Evolutionary conservation across 1,140 invertebrate species (phyloP), one percentile per base, ranked within the genome.

Genomic region (Catajapyx aquilonaris): DNA sequence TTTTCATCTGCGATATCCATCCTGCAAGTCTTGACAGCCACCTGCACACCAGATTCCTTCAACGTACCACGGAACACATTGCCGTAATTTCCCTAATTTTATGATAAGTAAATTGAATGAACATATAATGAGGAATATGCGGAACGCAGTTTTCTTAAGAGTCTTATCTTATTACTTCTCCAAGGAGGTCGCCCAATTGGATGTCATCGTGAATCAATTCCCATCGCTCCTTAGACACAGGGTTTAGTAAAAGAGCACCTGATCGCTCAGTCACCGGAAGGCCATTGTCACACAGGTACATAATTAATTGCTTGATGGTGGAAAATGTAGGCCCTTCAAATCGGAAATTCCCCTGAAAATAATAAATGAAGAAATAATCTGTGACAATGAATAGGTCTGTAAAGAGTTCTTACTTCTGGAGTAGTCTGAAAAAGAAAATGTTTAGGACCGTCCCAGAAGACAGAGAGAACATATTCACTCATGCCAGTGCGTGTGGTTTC

Each of bases 371-470:
- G n/a, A n/a, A n/a, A n/a, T n/a, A n/a, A n/a, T n/a, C n/a, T n/a
- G n/a, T n/a, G n/a, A n/a, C n/a, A n/a, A n/a, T n/a, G n/a, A n/a
- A n/a, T n/a, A n/a, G n/a, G n/a, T n/a, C n/a, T n/a, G n/a, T n/a
- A n/a, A n/a, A n/a, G n/a, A n/a, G n/a, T n/a, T n/a, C n/a, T 53
- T 61, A 83, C 78, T 59, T 91, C 85, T 10, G 72, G 65, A 10
- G 86, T 88, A 16, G 79, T 87, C 65, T 97, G 90, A 37, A 96
- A 87, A 45, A 96, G 95, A 52, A 95, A 95, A 62, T 97, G 91
- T 55, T 91, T 90, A 50, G 90, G 84, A 5, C 81, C 81, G 39
- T 86, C 80, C 90, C 90, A 95, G 52, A 77, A 85, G 0, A 94
- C 88, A 9, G 87, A 94, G 17, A 97, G 54, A 33, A 96, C 91